Evolutionary conservation across 1,140 invertebrate genomes (phyloP).

Genomic region (Aphis gossypii): DNA sequence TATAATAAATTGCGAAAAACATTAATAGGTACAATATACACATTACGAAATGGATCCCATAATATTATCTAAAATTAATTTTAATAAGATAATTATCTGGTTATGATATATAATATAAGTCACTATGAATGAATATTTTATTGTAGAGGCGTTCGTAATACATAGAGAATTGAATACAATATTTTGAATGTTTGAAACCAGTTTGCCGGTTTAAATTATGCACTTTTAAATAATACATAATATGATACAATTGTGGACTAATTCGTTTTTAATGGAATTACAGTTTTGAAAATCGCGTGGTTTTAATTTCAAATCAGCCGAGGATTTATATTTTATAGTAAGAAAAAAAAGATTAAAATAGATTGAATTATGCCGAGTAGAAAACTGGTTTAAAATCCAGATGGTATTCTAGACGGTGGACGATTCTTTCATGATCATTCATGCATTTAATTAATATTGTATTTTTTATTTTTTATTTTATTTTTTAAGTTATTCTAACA

Average conservation of each 20-base stretch:
- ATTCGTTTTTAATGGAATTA: conserved; percentile 36
- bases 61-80: neutral
- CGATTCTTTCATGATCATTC: conserved; percentile 42
- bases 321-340: neutral
- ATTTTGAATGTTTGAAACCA: conserved; percentile 30
- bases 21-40: neutral
- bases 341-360: conserved; percentile 39
- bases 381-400: conserved; percentile 48
- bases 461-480: neutral
- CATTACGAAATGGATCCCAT: neutral
- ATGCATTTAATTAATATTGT: conserved; percentile 50
- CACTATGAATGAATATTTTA: neutral
- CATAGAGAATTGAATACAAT: neutral
- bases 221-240: neutral
- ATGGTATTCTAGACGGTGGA: conserved; percentile 16
- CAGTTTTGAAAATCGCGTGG: neutral
- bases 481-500: conserved; percentile 13
- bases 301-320: neutral
- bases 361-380: neutral
- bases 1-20: neutral
- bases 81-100: neutral
- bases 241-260: neutral
- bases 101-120: neutral
- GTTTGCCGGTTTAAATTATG: neutral
- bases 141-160: neutral